Evolutionary conservation across 2,113 vertebrate species (phyloP).

Genomic region (Hippocampus zosterae): DNA sequence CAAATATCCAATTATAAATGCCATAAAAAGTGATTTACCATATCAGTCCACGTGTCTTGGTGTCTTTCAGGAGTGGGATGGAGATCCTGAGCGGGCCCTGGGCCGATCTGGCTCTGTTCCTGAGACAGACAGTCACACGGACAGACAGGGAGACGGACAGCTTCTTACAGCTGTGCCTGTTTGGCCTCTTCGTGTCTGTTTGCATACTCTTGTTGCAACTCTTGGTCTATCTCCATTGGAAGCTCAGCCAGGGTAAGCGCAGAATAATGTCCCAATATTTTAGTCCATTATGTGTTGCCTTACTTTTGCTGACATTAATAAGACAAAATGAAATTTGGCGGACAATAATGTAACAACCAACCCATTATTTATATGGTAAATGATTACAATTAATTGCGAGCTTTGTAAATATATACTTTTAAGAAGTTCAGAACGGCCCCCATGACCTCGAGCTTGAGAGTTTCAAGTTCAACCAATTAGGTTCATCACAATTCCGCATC

Average conservation of each 20-base stretch:
- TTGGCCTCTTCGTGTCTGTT: constrained; percentile 48
- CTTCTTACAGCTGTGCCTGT: constrained; percentile 33
- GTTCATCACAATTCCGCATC: neutral
- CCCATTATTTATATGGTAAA: neutral
- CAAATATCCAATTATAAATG: no score
- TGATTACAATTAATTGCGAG: neutral
- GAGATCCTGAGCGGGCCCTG: constrained; percentile 53
- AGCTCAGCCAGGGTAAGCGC: constrained; percentile 52
- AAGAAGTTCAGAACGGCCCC: neutral
- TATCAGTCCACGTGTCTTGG: neutral
- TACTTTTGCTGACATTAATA: neutral
- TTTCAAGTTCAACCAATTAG: neutral
- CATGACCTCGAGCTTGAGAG: neutral
- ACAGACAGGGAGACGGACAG: constrained; percentile 7
- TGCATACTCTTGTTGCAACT: constrained; percentile 53
- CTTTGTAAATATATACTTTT: neutral
- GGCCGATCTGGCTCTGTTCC: constrained; percentile 54
- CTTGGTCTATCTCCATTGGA: constrained; percentile 53
- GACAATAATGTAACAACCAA: neutral
- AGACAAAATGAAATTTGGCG: neutral
- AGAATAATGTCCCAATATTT: constrained; percentile 8
- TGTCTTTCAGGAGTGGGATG: constrained; percentile 33
- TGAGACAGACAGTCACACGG: constrained; percentile 20
- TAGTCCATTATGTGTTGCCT: neutral
- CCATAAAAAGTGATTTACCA: neutral